These are phyloP conservation scores for Deilephila elpenor DNA, from an alignment of 2,888 invertebrate genomes.

Conservation along the genomic window DNA sequence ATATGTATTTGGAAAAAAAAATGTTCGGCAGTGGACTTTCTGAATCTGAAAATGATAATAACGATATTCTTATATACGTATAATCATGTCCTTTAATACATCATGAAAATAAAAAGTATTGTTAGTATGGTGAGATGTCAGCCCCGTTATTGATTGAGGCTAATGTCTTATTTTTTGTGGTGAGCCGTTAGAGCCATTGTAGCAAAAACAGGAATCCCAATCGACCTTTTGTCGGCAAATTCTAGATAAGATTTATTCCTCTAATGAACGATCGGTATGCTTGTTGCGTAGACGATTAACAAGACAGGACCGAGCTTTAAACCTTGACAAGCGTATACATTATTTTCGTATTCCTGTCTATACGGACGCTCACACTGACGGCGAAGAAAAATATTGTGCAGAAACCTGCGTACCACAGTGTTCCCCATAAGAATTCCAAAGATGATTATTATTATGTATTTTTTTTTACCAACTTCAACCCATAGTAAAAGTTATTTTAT, in stretches of 20 bases:
- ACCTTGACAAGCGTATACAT: background rate
- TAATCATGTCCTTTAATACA: too few species aligned
- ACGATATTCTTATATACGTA: too few species aligned
- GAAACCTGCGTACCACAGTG: too few species aligned
- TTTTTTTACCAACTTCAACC: too few species aligned
- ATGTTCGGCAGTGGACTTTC: too few species aligned
- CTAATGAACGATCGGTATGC: conserved; percentile 57
- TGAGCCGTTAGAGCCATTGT: conserved; percentile 60
- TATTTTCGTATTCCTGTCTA: background rate
- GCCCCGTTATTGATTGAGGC: conserved; percentile 59
- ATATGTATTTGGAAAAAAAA: too few species aligned
- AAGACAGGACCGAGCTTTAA: conserved; percentile 1
- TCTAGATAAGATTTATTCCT: conserved; percentile 74
- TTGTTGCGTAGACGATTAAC: conserved; percentile 44
- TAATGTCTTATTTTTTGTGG: conserved; percentile 55
- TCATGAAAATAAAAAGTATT: background rate
- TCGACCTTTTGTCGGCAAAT: conserved; percentile 63
- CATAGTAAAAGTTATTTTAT: too few species aligned
- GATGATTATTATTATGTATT: too few species aligned
- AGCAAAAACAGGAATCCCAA: conserved; percentile 66
- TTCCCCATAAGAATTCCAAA: too few species aligned
- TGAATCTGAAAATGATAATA: too few species aligned
- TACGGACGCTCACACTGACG: background rate
- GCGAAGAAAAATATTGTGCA: too few species aligned
- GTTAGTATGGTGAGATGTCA: conserved; percentile 37